These are phyloP conservation scores for Nemapogon koenigi DNA, from an alignment of 2,888 invertebrate species.

Conservation along the genomic window DNA sequence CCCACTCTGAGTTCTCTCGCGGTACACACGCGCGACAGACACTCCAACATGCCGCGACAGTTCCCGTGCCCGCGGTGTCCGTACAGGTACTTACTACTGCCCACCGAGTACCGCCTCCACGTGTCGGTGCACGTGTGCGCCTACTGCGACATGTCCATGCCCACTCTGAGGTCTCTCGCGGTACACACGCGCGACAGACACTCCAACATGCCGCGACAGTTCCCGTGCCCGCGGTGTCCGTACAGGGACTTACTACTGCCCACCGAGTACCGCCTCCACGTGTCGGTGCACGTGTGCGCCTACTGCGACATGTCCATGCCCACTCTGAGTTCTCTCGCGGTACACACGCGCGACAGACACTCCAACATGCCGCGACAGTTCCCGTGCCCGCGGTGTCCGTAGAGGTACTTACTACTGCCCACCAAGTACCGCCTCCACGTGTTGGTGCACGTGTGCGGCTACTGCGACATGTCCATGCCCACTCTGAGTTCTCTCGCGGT, in stretches of 20 bases:
- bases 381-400: conserved; percentile 71
- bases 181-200: conserved; percentile 85
- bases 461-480: conserved; percentile 91
- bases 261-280: conserved; percentile 86
- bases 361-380: conserved; percentile 61
- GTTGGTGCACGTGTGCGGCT: conserved; percentile 84
- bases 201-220: conserved; percentile 65
- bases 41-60: conserved; percentile 69
- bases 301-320: conserved; percentile 92
- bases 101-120: conserved; percentile 87
- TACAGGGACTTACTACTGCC: conserved; percentile 72
- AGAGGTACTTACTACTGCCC: conserved; percentile 80
- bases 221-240: conserved; percentile 49
- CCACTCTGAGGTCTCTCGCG: conserved; percentile 75
- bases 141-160: conserved; percentile 91
- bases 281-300: conserved; percentile 87
- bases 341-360: conserved; percentile 84
- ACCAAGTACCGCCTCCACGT: conserved; percentile 90
- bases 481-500: conserved; percentile 75
- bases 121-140: conserved; percentile 88
- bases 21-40: conserved; percentile 82
- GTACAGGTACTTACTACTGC: conserved; percentile 79
- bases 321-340: conserved; percentile 74
- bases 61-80: conserved; percentile 74
- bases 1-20: conserved; percentile 76